phyloP scores from a whole-genome alignment of 2,888 invertebrate species.

The Trisateles emortualis region DNA sequence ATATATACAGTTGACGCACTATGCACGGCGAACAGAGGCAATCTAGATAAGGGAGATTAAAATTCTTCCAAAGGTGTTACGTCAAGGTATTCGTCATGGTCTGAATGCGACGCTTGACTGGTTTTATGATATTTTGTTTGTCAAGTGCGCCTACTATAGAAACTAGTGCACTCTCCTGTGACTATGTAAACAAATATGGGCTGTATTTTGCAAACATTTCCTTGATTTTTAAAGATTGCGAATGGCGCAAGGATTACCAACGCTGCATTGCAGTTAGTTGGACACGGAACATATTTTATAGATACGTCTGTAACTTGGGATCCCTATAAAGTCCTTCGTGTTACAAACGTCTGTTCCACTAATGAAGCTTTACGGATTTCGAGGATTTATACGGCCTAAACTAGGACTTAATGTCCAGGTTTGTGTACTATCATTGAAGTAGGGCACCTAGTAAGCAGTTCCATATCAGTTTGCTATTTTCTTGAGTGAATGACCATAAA shows the following conservation, averaged over 20 bases:
- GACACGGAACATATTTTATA: too few relatives aligned
- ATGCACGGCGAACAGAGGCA: conserved; percentile 18
- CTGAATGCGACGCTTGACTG: conserved; percentile 19
- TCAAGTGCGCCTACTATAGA: conserved; percentile 31
- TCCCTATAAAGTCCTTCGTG: too few relatives aligned
- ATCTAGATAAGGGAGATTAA: conserved; percentile 38
- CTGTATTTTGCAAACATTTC: background rate
- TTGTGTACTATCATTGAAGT: too few relatives aligned
- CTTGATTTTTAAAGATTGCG: background rate
- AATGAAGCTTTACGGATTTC: too few relatives aligned
- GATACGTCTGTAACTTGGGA: too few relatives aligned
- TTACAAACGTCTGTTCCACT: too few relatives aligned
- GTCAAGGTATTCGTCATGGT: conserved; percentile 21
- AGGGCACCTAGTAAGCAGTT: too few relatives aligned
- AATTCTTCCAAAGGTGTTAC: conserved; percentile 23
- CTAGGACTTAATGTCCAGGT: too few relatives aligned
- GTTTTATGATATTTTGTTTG: conserved; percentile 38
- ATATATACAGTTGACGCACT: conserved; percentile 15
- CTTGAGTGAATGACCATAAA: too few relatives aligned
- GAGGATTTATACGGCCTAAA: too few relatives aligned
- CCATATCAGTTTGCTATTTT: too few relatives aligned
- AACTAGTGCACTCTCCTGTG: conserved; percentile 22
- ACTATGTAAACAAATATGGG: background rate
- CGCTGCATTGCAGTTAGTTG: background rate
- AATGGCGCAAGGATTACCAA: background rate